Conservation (phyloP, 1,140 invertebrate genomes). For the Neodiprion fabricii region DNA sequence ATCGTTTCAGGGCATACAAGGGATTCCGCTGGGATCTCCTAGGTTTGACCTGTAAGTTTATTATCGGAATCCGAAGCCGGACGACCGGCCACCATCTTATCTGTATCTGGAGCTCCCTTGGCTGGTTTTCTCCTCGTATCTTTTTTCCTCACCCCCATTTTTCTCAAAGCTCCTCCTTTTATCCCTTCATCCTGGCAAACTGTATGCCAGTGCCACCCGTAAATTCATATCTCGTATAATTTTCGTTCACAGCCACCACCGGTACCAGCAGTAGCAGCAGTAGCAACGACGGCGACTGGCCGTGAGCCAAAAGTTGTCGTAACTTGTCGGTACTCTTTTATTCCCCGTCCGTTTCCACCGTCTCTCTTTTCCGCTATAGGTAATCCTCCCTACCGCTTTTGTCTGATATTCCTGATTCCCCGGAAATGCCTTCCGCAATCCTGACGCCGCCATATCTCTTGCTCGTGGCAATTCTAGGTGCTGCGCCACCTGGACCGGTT, state of each 20-base stretch:
- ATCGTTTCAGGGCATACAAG: background rate
- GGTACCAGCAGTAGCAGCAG: slow-evolving; percentile 23
- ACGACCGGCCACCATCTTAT: slow-evolving; percentile 24
- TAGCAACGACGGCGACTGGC: slow-evolving; percentile 41
- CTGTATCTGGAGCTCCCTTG: slow-evolving; percentile 4
- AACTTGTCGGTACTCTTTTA: slow-evolving; percentile 28
- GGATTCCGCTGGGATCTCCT: background rate
- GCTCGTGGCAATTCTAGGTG: background rate
- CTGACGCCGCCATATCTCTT: slow-evolving; percentile 18
- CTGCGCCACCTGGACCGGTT: background rate
- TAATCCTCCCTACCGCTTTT: slow-evolving; percentile 25
- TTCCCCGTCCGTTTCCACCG: background rate
- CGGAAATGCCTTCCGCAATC: slow-evolving; percentile 28
- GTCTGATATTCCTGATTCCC: slow-evolving; percentile 33
- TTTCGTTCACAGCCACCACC: slow-evolving; percentile 26
- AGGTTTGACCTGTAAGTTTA: background rate
- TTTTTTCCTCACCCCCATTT: slow-evolving; percentile 13
- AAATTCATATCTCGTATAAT: slow-evolving; percentile 56
- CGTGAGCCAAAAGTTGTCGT: slow-evolving; percentile 49
- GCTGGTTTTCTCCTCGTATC: slow-evolving; percentile 6
- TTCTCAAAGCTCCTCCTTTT: background rate
- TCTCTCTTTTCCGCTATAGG: background rate
- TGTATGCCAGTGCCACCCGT: slow-evolving; percentile 28
- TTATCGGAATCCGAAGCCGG: background rate
- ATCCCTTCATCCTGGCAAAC: slow-evolving; percentile 12